These are phyloP conservation scores for Elanoides forficatus DNA, from an alignment of 2,113 vertebrate species.

Conservation along the genomic window DNA sequence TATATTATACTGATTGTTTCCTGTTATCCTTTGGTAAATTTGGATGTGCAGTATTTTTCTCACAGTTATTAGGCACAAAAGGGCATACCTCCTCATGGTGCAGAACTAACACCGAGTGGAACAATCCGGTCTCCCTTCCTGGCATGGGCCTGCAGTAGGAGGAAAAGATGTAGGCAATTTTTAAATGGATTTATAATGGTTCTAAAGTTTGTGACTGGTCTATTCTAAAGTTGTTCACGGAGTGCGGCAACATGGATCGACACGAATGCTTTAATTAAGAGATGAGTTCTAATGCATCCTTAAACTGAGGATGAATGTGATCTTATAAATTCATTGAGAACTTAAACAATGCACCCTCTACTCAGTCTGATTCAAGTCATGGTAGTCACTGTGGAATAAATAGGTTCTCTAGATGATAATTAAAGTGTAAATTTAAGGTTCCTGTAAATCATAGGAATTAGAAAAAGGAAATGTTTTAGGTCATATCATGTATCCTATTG, in stretches of 20 bases:
- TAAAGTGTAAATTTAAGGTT: background rate
- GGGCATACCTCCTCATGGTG: background rate
- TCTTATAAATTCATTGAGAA: background rate
- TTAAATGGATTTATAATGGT: background rate
- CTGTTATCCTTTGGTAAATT: background rate
- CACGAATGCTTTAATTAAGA: background rate
- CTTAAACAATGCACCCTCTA: background rate
- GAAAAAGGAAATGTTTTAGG: background rate
- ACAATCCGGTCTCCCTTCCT: background rate
- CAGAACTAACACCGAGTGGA: background rate
- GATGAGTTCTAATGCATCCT: background rate
- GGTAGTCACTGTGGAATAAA: background rate
- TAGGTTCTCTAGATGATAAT: background rate
- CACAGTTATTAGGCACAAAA: background rate
- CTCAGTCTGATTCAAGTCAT: background rate
- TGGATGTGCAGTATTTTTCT: background rate
- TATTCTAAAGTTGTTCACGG: background rate
- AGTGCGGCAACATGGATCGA: rapidly evolving
- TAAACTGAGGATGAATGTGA: background rate
- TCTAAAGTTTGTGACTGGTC: background rate
- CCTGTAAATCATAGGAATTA: background rate
- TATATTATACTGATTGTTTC: background rate
- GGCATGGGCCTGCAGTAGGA: background rate
- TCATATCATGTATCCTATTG: background rate
- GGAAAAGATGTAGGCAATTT: background rate